Percentiles rank a stretch among this genome's conserved stretches.
These are phyloP conservation scores for Anastrepha obliqua DNA, from an alignment of 1,140 invertebrate genomes.

Conservation along the genomic window DNA sequence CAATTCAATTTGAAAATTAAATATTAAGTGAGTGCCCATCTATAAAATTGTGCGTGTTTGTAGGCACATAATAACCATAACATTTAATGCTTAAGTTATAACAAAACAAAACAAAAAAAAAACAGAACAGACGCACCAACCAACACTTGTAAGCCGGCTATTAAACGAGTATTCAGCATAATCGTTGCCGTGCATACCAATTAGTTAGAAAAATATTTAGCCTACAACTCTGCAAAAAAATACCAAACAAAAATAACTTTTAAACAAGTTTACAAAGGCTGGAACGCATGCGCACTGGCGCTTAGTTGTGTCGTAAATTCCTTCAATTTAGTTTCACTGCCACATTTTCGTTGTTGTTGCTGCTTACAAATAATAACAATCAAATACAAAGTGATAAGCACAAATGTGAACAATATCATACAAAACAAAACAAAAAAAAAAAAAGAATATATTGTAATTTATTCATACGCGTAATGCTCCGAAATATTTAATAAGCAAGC, in stretches of 20 bases:
- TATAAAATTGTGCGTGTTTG: too few relatives aligned
- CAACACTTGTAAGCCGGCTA: neutral
- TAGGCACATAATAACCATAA: neutral
- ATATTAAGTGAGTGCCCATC: too few relatives aligned
- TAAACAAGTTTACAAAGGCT: neutral
- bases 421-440: too few relatives aligned
- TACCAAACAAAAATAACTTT: neutral
- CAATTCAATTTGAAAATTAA: too few relatives aligned
- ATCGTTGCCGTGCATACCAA: conserved; percentile 9
- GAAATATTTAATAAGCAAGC: neutral
- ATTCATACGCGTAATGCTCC: neutral
- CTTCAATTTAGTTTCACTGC: neutral
- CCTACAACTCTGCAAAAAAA: too few relatives aligned
- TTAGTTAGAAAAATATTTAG: conserved; percentile 9
- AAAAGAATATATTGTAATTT: too few relatives aligned
- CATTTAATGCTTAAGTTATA: neutral
- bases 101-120: neutral
- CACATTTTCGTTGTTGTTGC: neutral
- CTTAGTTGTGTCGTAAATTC: neutral
- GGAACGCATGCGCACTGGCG: neutral
- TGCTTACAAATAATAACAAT: neutral
- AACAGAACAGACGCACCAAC: neutral
- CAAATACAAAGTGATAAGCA: neutral
- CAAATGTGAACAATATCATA: neutral
- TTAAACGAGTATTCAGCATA: neutral